Percentiles rank a stretch among this genome's conserved stretches.
phyloP scores from a whole-genome alignment of 1,140 invertebrate species.

The Nymphalis io region DNA sequence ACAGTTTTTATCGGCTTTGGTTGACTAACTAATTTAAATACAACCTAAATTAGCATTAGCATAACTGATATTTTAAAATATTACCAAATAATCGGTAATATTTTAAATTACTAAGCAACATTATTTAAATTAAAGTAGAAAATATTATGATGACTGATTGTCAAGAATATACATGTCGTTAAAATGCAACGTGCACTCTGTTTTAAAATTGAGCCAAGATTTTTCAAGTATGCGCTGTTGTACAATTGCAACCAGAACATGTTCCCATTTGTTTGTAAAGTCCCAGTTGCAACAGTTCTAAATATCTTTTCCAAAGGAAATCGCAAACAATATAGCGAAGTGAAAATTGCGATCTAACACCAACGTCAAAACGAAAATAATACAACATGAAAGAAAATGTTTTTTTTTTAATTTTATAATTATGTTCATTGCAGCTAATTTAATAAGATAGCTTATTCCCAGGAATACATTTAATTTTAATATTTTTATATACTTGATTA shows the following conservation, averaged over 20 bases:
- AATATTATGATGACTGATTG: neutral
- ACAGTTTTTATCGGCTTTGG: neutral
- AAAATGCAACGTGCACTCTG: conserved; percentile 8
- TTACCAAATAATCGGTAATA: no score
- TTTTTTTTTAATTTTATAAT: conserved; percentile 17
- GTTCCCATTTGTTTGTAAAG: conserved; percentile 24
- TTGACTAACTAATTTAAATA: no score
- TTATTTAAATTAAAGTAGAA: neutral
- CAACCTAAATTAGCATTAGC: no score
- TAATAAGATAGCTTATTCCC: no score
- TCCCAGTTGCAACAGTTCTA: conserved; percentile 24
- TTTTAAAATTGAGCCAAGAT: conserved; percentile 24
- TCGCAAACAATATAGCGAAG: conserved; percentile 25
- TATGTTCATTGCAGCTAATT: neutral
- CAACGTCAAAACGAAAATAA: conserved; percentile 9
- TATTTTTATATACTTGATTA: no score
- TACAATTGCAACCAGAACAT: conserved; percentile 24
- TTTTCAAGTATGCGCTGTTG: conserved; percentile 17
- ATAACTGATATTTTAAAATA: no score
- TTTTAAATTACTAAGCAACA: no score
- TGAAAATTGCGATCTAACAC: conserved; percentile 29
- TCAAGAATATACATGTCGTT: conserved; percentile 8
- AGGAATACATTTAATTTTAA: no score
- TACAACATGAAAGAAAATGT: conserved; percentile 5
- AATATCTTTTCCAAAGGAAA: conserved; percentile 23